phyloP scores from a whole-genome alignment of 2,113 vertebrate genomes.

The Hydropotes inermis region DNA sequence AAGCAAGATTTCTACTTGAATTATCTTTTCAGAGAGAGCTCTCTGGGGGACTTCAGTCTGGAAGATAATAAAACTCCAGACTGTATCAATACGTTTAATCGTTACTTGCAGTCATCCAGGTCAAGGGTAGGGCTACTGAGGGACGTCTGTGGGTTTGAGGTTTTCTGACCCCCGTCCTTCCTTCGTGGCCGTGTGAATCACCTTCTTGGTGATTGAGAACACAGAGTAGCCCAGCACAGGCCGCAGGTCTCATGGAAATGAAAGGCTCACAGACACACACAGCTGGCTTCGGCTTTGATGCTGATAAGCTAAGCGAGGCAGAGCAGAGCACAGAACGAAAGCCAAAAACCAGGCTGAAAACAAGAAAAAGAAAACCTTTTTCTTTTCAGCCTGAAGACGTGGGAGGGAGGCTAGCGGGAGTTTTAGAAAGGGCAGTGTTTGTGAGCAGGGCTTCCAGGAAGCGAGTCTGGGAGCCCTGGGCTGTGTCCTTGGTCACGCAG shows the following conservation, averaged over 20 bases:
- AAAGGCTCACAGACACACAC: constrained; percentile 67
- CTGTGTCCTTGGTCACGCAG: background rate
- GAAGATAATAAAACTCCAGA: constrained; percentile 6
- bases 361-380: constrained; percentile 57
- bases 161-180: constrained; percentile 31
- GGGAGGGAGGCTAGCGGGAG: constrained; percentile 44
- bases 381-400: constrained; percentile 62
- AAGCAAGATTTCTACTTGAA: constrained; percentile 1
- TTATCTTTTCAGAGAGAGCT: background rate
- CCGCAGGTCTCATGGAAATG: constrained; percentile 66
- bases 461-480: background rate
- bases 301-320: constrained; percentile 58
- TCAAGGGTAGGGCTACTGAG: constrained; percentile 12
- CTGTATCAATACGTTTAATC: background rate
- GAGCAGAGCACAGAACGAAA: constrained; percentile 71
- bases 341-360: constrained; percentile 64
- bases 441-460: constrained; percentile 14
- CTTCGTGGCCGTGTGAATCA: constrained; percentile 53
- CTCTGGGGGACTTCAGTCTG: background rate
- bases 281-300: constrained; percentile 66
- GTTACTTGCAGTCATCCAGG: constrained; percentile 39
- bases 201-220: constrained; percentile 69
- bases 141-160: constrained; percentile 44
- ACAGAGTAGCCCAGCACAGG: constrained; percentile 69
- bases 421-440: constrained; percentile 51